Evolutionary conservation across 2,113 vertebrate genomes (phyloP).

Genomic region (Protomyctophum bolini): DNA sequence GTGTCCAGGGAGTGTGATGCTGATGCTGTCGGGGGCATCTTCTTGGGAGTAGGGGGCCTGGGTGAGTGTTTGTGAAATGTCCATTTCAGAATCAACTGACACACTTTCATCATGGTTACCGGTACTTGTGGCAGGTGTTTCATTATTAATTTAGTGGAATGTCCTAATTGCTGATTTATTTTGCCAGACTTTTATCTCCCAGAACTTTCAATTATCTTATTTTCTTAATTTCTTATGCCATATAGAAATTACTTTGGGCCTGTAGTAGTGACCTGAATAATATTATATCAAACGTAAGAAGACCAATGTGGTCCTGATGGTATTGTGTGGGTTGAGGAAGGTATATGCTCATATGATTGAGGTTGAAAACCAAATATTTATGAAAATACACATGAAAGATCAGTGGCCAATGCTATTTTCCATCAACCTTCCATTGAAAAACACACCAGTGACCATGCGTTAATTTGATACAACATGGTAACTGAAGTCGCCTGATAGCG

Average conservation of each 20-base stretch:
- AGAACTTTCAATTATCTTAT: not conserved
- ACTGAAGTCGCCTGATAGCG: constrained; percentile 58
- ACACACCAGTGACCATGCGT: constrained; percentile 3
- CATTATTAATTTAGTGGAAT: not conserved
- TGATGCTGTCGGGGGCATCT: constrained; percentile 85
- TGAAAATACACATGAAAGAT: constrained; percentile 24
- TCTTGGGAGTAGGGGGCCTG: constrained; percentile 84
- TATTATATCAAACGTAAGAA: no score
- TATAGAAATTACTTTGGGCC: no score
- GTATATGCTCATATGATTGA: not conserved
- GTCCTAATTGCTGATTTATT: not conserved
- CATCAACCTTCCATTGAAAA: constrained; percentile 20
- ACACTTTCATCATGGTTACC: not conserved
- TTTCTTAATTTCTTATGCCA: not conserved
- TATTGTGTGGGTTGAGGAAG: not conserved
- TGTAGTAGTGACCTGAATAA: not conserved
- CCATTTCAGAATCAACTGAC: not conserved
- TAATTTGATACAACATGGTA: constrained; percentile 68
- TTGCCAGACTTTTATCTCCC: not conserved
- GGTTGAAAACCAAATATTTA: not conserved
- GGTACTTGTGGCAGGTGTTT: not conserved
- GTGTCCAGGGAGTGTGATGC: constrained; percentile 85
- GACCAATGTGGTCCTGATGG: not conserved
- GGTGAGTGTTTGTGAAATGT: constrained; percentile 74
- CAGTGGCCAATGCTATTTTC: constrained; percentile 47